Percentiles rank a stretch among this genome's conserved stretches.
These are phyloP conservation scores for Scalopus aquaticus DNA, from an alignment of 2,113 vertebrate species.

Conservation along the genomic window DNA sequence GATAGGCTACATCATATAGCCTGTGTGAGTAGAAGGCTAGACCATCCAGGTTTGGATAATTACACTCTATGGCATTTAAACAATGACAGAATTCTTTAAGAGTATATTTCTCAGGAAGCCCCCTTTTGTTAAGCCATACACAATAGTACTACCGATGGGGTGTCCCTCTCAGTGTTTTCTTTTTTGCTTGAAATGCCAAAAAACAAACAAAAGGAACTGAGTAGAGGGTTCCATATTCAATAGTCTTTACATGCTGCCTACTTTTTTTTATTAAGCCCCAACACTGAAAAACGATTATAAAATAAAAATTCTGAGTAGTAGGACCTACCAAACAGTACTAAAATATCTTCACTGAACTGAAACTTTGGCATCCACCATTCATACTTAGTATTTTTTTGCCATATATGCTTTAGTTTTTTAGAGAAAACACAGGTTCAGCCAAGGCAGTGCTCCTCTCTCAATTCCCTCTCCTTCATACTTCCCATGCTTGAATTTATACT, in stretches of 20 bases:
- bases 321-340: not conserved
- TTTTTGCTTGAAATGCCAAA: not conserved
- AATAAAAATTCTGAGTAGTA: not conserved
- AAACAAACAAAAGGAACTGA: not conserved
- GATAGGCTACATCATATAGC: not conserved
- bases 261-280: not conserved
- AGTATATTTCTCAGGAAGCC: too few relatives aligned
- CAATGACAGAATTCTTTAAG: not conserved
- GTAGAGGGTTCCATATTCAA: not conserved
- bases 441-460: not conserved
- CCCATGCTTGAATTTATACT: not conserved
- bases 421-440: not conserved
- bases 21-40: not conserved
- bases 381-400: not conserved
- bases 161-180: not conserved
- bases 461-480: not conserved
- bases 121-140: not conserved
- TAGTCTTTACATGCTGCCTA: not conserved
- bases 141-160: not conserved
- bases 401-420: not conserved
- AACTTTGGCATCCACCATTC: not conserved
- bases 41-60: not conserved
- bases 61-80: not conserved
- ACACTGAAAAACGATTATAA: constrained; percentile 13
- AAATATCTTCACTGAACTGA: not conserved